A percentile compares a stretch with the other conserved stretches of the same genome.
These are phyloP conservation scores for Drosophila persimilis DNA, from an alignment of 1,140 invertebrate species.

Conservation along the genomic window DNA sequence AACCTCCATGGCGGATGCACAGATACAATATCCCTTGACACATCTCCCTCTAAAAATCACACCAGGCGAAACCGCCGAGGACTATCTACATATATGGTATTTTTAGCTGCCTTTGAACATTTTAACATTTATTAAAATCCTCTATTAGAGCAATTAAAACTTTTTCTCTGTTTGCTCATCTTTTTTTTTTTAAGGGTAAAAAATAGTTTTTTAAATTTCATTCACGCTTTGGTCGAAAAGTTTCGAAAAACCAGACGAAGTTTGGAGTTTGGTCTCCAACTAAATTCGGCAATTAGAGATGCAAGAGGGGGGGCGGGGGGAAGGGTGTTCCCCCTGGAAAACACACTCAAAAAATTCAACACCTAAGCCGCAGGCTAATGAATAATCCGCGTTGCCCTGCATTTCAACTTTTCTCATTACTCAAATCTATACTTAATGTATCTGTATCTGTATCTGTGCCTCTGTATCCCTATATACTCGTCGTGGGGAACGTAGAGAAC, in stretches of 20 bases:
- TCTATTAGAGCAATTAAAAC: no score
- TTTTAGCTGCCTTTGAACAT: no score
- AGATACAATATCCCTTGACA: no score
- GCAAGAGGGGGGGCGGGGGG: not conserved
- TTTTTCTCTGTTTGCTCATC: no score
- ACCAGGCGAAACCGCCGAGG: no score
- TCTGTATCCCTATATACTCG: slow-evolving; percentile 11
- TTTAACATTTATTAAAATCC: no score
- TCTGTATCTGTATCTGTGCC: slow-evolving; percentile 15
- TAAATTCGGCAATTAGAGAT: slow-evolving; percentile 18
- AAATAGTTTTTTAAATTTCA: no score
- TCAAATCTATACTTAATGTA: slow-evolving; percentile 23
- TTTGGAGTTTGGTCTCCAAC: not conserved
- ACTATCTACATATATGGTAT: no score
- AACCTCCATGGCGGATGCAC: no score
- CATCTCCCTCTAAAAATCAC: no score
- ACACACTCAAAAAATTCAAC: slow-evolving; percentile 5
- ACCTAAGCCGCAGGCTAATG: slow-evolving; percentile 32
- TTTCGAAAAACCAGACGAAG: slow-evolving; percentile 8
- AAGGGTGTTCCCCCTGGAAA: not conserved
- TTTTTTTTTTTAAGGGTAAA: no score
- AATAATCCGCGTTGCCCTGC: slow-evolving; percentile 41
- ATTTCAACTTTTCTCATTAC: slow-evolving; percentile 54
- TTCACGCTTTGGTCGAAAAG: not conserved
- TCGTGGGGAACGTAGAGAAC: not conserved